These are phyloP conservation scores for Mugil cephalus DNA, from an alignment of 2,113 vertebrate genomes.

Conservation along the genomic window DNA sequence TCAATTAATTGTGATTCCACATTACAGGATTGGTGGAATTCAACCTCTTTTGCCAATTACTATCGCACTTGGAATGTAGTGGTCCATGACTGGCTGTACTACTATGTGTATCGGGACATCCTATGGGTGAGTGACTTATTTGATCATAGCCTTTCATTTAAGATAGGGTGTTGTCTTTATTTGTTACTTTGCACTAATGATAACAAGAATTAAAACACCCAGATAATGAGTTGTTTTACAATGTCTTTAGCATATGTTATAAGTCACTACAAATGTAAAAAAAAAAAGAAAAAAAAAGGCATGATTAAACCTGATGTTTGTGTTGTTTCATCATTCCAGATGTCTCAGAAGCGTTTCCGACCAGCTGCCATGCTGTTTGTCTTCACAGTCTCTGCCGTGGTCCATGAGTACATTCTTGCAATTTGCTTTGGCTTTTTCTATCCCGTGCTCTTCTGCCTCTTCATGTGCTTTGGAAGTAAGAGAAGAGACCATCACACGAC, in stretches of 20 bases:
- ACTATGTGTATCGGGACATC: conserved; percentile 88
- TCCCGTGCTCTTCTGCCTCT: conserved; percentile 94
- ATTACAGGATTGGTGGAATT: conserved; percentile 95
- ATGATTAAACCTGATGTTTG: background rate
- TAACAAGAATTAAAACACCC: too few species aligned
- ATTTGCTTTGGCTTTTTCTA: conserved; percentile 94
- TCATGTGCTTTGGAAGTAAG: conserved; percentile 97
- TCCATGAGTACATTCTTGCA: conserved; percentile 93
- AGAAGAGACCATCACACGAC: background rate
- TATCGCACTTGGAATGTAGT: conserved; percentile 94
- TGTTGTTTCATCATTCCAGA: conserved; percentile 75
- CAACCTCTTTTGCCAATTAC: conserved; percentile 91
- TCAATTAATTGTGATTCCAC: conserved; percentile 5
- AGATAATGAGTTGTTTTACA: too few species aligned
- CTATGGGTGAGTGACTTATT: conserved; percentile 86
- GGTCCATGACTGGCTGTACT: conserved; percentile 92
- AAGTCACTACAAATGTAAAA: background rate
- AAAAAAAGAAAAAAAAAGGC: too few species aligned
- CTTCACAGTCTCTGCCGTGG: conserved; percentile 91
- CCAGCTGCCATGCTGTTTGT: conserved; percentile 92
- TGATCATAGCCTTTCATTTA: background rate
- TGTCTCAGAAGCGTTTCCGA: conserved; percentile 90
- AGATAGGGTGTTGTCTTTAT: background rate
- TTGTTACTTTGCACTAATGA: background rate
- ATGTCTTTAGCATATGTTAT: background rate